Percentiles rank a stretch among this genome's conserved stretches.
Conservation (phyloP, 2,113 vertebrate species). For the Saimiri boliviensis region DNA sequence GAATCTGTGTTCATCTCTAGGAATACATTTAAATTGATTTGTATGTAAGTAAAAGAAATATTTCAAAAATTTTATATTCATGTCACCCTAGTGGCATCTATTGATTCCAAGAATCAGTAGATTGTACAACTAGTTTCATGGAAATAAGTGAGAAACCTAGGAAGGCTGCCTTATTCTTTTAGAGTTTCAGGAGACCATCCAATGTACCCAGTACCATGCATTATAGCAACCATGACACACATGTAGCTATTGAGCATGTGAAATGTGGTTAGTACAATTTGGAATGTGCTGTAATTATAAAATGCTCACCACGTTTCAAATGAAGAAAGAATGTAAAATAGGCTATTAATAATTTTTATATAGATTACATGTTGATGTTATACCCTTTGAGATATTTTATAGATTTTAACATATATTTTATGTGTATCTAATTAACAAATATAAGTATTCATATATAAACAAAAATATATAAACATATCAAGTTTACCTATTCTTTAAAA, state of each 20-base stretch:
- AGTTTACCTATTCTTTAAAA: slow-evolving; percentile 1
- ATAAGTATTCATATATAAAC: not conserved
- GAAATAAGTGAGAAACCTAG: not conserved
- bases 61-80: slow-evolving; percentile 46
- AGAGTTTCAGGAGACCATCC: not conserved
- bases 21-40: slow-evolving; percentile 37
- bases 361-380: not conserved
- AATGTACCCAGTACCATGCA: not conserved
- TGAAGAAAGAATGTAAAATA: not conserved
- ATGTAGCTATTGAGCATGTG: not conserved
- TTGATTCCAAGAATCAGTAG: not conserved
- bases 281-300: not conserved
- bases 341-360: not conserved
- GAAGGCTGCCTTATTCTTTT: not conserved
- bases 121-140: not conserved
- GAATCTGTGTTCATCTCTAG: not conserved
- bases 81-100: not conserved
- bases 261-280: not conserved
- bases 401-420: not conserved
- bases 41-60: not conserved
- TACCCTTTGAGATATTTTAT: not conserved
- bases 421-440: not conserved
- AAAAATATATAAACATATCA: not conserved
- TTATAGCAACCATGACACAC: not conserved
- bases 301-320: not conserved